These are phyloP conservation scores for Pollicipes pollicipes DNA, from an alignment of 1,140 invertebrate genomes.

Conservation along the genomic window DNA sequence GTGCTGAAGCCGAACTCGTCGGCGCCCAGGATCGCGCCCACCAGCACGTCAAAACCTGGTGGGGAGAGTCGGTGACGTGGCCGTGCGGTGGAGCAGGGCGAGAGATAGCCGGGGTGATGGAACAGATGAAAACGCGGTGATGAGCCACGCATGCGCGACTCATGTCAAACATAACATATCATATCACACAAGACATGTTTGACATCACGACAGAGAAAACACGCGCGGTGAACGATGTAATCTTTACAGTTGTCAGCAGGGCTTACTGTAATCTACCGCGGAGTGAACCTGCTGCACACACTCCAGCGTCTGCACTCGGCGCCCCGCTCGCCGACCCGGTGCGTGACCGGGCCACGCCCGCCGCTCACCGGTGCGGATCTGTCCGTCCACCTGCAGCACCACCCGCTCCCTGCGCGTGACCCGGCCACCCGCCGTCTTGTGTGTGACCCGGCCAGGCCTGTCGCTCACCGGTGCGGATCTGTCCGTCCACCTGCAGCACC, in stretches of 20 bases:
- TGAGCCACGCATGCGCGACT: conserved; percentile 43
- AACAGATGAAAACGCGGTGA: conserved; percentile 55
- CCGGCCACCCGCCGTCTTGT: too few relatives aligned
- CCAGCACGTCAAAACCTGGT: conserved; percentile 80
- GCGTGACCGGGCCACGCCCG: too few relatives aligned
- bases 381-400: too few relatives aligned
- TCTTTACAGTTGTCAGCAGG: too few relatives aligned
- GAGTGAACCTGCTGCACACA: too few relatives aligned
- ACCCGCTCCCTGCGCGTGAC: too few relatives aligned
- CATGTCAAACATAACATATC: conserved; percentile 35
- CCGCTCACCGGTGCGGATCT: too few relatives aligned
- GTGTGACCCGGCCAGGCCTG: too few relatives aligned
- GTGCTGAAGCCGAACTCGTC: conserved; percentile 99
- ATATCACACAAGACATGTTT: conserved; percentile 52
- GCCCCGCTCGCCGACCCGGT: too few relatives aligned
- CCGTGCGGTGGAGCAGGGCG: conserved; percentile 61
- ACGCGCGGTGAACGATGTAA: conserved; percentile 32
- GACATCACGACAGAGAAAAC: conserved; percentile 48
- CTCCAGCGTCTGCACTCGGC: too few relatives aligned
- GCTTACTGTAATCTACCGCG: too few relatives aligned
- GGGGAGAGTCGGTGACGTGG: conserved; percentile 45
- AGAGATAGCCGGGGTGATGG: conserved; percentile 28
- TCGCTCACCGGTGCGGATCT: conserved; percentile 60
- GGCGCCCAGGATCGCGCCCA: conserved; percentile 85
- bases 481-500: conserved; percentile 86